These are phyloP conservation scores for Cetoscarus ocellatus DNA, from an alignment of 2,797 vertebrate genomes.

Conservation along the genomic window DNA sequence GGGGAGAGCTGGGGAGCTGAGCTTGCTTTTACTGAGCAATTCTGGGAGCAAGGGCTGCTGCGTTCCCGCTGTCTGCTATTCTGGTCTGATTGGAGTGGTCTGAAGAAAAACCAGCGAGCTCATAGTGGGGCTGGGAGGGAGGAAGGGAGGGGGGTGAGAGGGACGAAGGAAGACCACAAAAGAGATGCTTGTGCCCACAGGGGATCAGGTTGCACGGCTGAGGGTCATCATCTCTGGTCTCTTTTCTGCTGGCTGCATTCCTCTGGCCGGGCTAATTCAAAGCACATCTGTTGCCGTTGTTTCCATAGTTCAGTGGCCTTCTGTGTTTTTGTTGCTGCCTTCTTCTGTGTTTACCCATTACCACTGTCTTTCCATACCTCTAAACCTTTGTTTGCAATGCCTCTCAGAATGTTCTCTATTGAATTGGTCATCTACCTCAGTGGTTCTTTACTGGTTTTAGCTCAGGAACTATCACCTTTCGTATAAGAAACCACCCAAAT, in stretches of 20 bases:
- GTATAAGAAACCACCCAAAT: too few relatives aligned
- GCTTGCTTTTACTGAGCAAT: conserved; percentile 50
- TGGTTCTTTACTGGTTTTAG: too few relatives aligned
- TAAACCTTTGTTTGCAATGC: conserved; percentile 7
- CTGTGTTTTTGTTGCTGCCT: conserved; percentile 13
- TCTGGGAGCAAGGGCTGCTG: conserved; percentile 23
- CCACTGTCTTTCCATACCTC: conserved; percentile 8
- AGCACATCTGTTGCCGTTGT: conserved; percentile 73
- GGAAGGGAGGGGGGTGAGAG: background rate
- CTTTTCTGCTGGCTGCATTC: conserved; percentile 57
- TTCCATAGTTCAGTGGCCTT: conserved; percentile 27
- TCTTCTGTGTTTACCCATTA: conserved; percentile 9
- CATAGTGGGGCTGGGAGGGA: conserved; percentile 31
- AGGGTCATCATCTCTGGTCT: conserved; percentile 60
- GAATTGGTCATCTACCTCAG: background rate
- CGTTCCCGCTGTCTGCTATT: conserved; percentile 50
- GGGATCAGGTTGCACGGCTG: conserved; percentile 63
- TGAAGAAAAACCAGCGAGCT: conserved; percentile 45
- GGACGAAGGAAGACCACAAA: conserved; percentile 41
- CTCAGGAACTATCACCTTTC: too few relatives aligned
- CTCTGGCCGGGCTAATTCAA: conserved; percentile 63
- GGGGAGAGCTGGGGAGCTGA: conserved; percentile 58
- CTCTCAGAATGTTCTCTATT: conserved; percentile 24
- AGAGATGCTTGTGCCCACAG: conserved; percentile 46
- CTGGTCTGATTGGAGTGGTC: conserved; percentile 62